These are phyloP conservation scores for Coptodon bakossiorum DNA, from an alignment of 2,113 vertebrate species.

Conservation along the genomic window DNA sequence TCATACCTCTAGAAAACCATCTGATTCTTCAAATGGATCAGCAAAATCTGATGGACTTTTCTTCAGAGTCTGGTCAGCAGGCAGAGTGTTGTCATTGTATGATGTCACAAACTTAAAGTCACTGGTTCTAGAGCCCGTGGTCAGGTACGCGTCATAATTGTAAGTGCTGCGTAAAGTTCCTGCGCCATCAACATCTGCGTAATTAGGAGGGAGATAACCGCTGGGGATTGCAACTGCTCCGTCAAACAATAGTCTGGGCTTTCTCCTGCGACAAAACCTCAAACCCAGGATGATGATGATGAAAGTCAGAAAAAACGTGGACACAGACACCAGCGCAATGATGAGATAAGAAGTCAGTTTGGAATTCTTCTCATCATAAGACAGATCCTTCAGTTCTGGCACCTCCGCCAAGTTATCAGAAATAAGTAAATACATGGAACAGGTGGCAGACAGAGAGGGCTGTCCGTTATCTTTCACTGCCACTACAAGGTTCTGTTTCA, in stretches of 20 bases:
- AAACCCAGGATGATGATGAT: conserved; percentile 65
- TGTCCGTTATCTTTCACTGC: too few relatives aligned
- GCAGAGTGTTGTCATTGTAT: too few relatives aligned
- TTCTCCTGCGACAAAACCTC: conserved; percentile 55
- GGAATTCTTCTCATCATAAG: too few relatives aligned
- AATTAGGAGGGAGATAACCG: neutral
- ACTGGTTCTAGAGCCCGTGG: accelerated
- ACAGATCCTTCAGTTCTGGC: too few relatives aligned
- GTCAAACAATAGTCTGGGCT: neutral
- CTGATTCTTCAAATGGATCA: neutral
- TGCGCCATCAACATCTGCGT: neutral
- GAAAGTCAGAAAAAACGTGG: neutral
- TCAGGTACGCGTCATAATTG: accelerated
- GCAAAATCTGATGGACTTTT: neutral
- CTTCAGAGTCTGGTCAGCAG: too few relatives aligned
- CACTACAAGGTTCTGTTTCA: too few relatives aligned
- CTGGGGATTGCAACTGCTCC: neutral
- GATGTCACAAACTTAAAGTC: too few relatives aligned
- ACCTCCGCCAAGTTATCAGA: too few relatives aligned
- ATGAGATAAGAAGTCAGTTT: too few relatives aligned
- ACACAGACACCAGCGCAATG: too few relatives aligned
- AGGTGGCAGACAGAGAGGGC: too few relatives aligned
- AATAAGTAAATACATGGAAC: too few relatives aligned
- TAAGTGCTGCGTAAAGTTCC: neutral
- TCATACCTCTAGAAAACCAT: accelerated